Base-by-base conservation (phyloP, 2,888 invertebrate genomes). In the Drosophila imparisetae region DNA sequence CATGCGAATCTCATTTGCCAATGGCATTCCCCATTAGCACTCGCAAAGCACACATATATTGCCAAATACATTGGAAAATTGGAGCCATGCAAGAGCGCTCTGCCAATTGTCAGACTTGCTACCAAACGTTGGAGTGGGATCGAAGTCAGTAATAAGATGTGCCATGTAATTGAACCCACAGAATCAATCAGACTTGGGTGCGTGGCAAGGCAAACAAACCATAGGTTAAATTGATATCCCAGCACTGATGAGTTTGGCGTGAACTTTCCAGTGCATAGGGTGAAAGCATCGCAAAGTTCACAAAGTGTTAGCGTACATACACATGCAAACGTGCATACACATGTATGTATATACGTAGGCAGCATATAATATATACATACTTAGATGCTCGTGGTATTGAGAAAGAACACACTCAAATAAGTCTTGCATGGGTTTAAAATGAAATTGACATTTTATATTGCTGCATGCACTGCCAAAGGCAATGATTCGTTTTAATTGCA, bases 1-100 rank as follows among this genome's bases (percentile, higher is more conserved):
- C 70, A 81, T 81, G 72, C 72, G 90, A 81, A 90, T 86, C 82
- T 76, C 82, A 89, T 90, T 86, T 90, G 83, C 80, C 90, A 83
- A 62, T 87, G 83, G 72, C 78, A 78, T 75, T 79, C 83, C 40
- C 72, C 74, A 86, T 86, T 90, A 83, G 86, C 67, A 75, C 72
- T 74, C 70, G 72, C 82, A 68, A 72, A 86, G 86, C 85, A 81
- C 81, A 89, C 81, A 84, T 38, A 27, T 27, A 42, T 69, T 78
- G 77, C 66, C 86, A 83, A 86, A 89, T 86, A 80, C 74, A 90
- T 69, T 84, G 72, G 72, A 70, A 69, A 78, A 66, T 72, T 69
- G 69, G 48, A 65, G 50, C 66, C 45, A 32, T 42, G n/a, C 34
- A 38, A 38, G 36, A 58, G 24, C 59, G 53, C 49, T 27, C 58